Base-by-base conservation (phyloP, 2,113 vertebrate genomes). In the Dryoscopus gambensis region DNA sequence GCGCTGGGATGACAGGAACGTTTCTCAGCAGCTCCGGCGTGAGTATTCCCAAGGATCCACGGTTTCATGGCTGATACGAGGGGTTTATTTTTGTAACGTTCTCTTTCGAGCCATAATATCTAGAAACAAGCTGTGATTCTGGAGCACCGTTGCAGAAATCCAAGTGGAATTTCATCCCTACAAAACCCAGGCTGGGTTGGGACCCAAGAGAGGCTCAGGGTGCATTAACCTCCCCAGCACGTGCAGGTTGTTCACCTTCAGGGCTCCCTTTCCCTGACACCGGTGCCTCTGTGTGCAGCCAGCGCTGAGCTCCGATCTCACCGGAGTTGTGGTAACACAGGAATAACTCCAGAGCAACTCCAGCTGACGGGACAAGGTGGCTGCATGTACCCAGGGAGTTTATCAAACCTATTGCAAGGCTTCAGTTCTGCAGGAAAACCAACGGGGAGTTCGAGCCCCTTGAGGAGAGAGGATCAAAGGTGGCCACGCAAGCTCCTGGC, bases 191-290 rank as follows among this genome's bases (percentile, higher is more conserved):
- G 24, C 37, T 56, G 82, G 75, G 7, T 15, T 18, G 3, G 1
- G 0, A 42, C n/a, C 84, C 25, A 37, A 10, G 31, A 77, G 86
- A 57, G 68, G 69, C 50, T 56, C 11, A 15, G 52, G 47, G n/a
- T 25, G 33, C 30, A 13, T 42, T 5, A 24, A 22, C 15, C 44
- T 77, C 64, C 24, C 64, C 53, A 49, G 49, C 25, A 70, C 2
- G 5, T 5, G 73, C 30, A 67, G 69, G 12, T 1, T 49, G 30
- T 11, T 85, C 44, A 47, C 50, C 40, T 88, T 42, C 79, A 77
- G 15, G 12, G 9, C n/a, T 56, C 35, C n/a, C 33, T 68, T n/a
- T n/a, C 25, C 11, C 33, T 23, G 62, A 13, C 56, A 3, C 0
- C 20, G 30, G 69, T 65, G 84, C 31, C 77, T 44, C 40, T 31